Evolutionary conservation across 2,797 vertebrate species (phyloP).

Genomic region (Coreius guichenoti): DNA sequence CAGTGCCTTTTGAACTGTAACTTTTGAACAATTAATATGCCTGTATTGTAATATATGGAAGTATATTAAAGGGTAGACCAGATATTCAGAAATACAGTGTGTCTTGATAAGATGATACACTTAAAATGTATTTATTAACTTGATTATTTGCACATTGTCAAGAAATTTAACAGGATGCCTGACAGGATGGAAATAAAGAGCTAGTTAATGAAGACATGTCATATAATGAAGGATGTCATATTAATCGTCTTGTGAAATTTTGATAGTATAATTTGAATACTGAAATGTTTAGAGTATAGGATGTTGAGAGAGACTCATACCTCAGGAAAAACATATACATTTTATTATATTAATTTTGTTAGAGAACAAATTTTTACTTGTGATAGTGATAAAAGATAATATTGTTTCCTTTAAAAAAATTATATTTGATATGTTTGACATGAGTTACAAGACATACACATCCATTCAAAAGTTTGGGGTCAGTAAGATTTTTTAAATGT

Average conservation of each 20-base stretch:
- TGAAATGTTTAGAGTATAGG: not conserved
- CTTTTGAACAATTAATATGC: slow-evolving; percentile 8
- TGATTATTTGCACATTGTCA: not conserved
- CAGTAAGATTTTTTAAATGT: not conserved
- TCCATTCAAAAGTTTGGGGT: not conserved
- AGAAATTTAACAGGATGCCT: not conserved
- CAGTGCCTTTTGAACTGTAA: slow-evolving; percentile 6
- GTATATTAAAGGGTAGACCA: not conserved
- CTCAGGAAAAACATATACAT: not conserved
- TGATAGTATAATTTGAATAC: not conserved
- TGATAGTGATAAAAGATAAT: not conserved
- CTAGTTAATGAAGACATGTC: not conserved
- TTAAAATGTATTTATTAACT: not conserved
- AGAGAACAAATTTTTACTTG: not conserved
- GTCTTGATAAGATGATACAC: not conserved
- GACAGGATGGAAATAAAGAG: not conserved
- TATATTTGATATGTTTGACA: not conserved
- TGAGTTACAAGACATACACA: not conserved
- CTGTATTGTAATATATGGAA: not conserved
- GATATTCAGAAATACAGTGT: not conserved
- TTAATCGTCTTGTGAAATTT: not conserved
- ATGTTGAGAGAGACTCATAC: not conserved
- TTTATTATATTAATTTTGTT: not conserved
- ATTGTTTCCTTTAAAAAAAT: not conserved
- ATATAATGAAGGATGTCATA: not conserved